A percentile compares a stretch with the other conserved stretches of the same genome.
Conservation (phyloP, 2,113 vertebrate species). For the Neotragus pygmaeus region DNA sequence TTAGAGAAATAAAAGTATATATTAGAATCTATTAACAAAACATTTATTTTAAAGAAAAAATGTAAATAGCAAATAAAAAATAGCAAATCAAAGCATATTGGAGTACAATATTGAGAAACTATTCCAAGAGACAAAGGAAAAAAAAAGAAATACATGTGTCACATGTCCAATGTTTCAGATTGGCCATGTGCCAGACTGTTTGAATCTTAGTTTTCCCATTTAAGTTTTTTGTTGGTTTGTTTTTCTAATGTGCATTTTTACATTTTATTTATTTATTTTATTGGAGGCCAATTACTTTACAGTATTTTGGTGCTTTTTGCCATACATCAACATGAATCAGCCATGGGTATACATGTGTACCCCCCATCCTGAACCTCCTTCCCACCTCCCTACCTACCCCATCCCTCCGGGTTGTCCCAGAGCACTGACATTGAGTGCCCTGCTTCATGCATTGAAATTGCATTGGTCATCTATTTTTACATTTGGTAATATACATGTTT, state of each 20-base stretch:
- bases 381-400: background rate
- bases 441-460: background rate
- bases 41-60: background rate
- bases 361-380: background rate
- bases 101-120: background rate
- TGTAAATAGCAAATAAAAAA: background rate
- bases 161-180: background rate
- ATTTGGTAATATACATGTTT: background rate
- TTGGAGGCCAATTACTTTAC: background rate
- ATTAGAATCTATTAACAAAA: background rate
- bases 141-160: background rate
- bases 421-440: background rate
- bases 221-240: background rate
- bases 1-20: background rate
- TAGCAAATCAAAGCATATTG: background rate
- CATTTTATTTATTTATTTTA: background rate
- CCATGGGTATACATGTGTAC: background rate
- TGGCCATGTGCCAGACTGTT: background rate
- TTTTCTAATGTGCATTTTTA: background rate
- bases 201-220: background rate
- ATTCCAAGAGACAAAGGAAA: background rate
- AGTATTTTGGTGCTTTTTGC: background rate
- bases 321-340: background rate
- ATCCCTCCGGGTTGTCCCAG: background rate
- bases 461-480: background rate